These are phyloP conservation scores for Meandrina meandrites DNA, from an alignment of 92 coral and sea anemone genomes.

Conservation along the genomic window DNA sequence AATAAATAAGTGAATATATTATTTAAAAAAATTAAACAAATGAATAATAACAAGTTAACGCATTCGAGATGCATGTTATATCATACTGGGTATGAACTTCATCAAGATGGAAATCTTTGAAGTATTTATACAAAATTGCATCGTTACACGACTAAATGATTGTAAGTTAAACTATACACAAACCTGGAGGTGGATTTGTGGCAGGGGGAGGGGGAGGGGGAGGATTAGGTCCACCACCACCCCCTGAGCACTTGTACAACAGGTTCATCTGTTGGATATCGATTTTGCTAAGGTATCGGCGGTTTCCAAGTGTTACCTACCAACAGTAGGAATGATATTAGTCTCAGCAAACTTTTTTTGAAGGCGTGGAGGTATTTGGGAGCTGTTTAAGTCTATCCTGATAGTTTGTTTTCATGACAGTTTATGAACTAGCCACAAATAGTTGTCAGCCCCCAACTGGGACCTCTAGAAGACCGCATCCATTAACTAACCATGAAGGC, in stretches of 20 bases:
- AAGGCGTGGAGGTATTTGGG: neutral
- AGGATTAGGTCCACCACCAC: slow-evolving; percentile 50
- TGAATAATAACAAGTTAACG: too few relatives aligned
- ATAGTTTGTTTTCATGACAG: too few relatives aligned
- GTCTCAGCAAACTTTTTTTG: neutral
- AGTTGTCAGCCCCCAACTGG: neutral
- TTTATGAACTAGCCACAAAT: too few relatives aligned
- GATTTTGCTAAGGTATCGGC: slow-evolving; percentile 47
- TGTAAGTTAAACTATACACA: neutral
- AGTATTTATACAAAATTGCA: too few relatives aligned
- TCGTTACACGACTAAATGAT: too few relatives aligned
- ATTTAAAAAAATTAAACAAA: too few relatives aligned
- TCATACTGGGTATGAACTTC: too few relatives aligned
- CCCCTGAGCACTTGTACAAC: slow-evolving; percentile 71
- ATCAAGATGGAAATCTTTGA: too few relatives aligned
- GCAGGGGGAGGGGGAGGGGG: slow-evolving; percentile 47
- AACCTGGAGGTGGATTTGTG: slow-evolving; percentile 26
- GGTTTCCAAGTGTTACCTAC: slow-evolving; percentile 72
- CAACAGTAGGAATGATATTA: neutral
- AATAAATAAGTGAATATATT: neutral
- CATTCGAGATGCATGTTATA: too few relatives aligned
- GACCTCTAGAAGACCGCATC: neutral
- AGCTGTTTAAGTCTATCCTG: too few relatives aligned
- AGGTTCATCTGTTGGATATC: slow-evolving; percentile 79
- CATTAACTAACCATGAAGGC: neutral